Conservation (phyloP, 2,888 invertebrate genomes). For the Nymphalis polychloros region DNA sequence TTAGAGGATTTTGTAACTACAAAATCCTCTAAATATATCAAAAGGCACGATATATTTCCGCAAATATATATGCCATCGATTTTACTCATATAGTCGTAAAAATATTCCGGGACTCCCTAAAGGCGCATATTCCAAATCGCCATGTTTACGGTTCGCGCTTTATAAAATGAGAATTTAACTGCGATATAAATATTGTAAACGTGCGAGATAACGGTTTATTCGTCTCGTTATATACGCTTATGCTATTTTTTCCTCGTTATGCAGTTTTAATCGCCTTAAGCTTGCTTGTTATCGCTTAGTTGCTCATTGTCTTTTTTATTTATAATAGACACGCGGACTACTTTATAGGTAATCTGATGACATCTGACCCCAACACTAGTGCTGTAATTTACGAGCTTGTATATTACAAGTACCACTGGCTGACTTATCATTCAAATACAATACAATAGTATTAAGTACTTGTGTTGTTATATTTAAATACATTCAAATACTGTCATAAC, state of each 20-base stretch:
- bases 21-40: conserved; percentile 16
- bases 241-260: conserved; percentile 23
- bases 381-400: too few relatives aligned
- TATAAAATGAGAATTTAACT: conserved; percentile 57
- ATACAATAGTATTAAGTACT: too few relatives aligned
- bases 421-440: too few relatives aligned
- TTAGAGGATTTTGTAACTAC: too few relatives aligned
- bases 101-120: conserved; percentile 8
- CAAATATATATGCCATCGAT: conserved; percentile 22
- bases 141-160: conserved; percentile 47
- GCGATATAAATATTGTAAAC: conserved; percentile 48
- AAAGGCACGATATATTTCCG: conserved; percentile 6
- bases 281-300: too few relatives aligned
- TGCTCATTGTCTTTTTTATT: too few relatives aligned
- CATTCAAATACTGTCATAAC: not conserved
- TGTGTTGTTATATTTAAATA: too few relatives aligned
- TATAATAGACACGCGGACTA: too few relatives aligned
- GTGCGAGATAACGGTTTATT: conserved; percentile 33
- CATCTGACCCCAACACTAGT: too few relatives aligned
- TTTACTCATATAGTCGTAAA: conserved; percentile 16
- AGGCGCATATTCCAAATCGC: conserved; percentile 41
- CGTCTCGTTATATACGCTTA: conserved; percentile 36
- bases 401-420: too few relatives aligned
- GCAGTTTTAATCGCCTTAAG: conserved; percentile 16
- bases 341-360: too few relatives aligned